A percentile compares a stretch with the other conserved stretches of the same genome.
Conservation (phyloP, 2,113 vertebrate genomes). For the Salvelinus namaycush region DNA sequence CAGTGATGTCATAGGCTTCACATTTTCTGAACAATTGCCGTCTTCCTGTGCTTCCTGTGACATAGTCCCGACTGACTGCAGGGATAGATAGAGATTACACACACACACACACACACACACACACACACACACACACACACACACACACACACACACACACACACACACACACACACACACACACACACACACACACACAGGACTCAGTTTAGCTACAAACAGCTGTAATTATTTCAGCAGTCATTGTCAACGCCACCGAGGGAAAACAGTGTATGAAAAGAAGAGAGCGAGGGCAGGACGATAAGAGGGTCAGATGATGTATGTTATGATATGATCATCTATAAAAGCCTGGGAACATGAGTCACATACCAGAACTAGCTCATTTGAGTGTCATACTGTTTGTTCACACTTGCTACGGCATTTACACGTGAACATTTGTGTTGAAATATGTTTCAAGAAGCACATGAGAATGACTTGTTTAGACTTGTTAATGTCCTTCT, state of each 20-base stretch:
- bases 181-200: slow-evolving; percentile 49
- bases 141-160: slow-evolving; percentile 52
- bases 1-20: slow-evolving; percentile 73
- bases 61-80: slow-evolving; percentile 46
- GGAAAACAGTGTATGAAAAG: slow-evolving; percentile 69
- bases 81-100: slow-evolving; percentile 45
- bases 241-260: slow-evolving; percentile 68
- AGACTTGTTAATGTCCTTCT: background rate
- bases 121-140: no score
- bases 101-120: slow-evolving; percentile 53
- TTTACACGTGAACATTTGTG: slow-evolving; percentile 20
- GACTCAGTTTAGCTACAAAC: slow-evolving; percentile 46
- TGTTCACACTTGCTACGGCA: slow-evolving; percentile 39
- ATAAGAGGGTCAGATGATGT: slow-evolving; percentile 51
- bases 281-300: no score
- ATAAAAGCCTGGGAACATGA: slow-evolving; percentile 70
- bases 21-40: slow-evolving; percentile 72
- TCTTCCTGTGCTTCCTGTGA: slow-evolving; percentile 77
- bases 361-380: background rate
- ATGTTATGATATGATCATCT: slow-evolving; percentile 52
- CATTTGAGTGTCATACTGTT: slow-evolving; percentile 18
- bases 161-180: background rate
- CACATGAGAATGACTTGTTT: background rate
- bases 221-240: slow-evolving; percentile 73
- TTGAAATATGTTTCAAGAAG: background rate